Percentiles rank a stretch among this genome's conserved stretches.
Conservation (phyloP, 2,113 vertebrate genomes). For the Noturus placidus region DNA sequence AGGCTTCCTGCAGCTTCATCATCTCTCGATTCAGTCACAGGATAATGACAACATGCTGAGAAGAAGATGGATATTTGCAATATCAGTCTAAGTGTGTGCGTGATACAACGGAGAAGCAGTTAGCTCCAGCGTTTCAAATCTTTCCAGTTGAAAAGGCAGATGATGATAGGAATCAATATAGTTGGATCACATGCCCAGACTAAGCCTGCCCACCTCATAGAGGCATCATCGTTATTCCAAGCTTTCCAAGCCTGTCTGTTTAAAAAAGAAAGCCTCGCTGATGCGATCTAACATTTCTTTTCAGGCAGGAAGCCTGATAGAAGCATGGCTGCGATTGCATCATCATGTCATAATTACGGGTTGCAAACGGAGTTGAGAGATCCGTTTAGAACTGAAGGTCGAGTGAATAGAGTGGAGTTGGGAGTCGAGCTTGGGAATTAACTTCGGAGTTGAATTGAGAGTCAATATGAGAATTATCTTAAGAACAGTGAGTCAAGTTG, state of each 20-base stretch:
- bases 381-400: neutral
- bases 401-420: neutral
- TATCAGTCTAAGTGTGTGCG: neutral
- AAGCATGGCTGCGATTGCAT: neutral
- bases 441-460: no score
- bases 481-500: no score
- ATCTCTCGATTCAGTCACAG: conserved; percentile 22
- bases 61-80: conserved; percentile 32
- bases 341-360: neutral
- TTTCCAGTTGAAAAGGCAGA: conserved; percentile 12
- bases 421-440: neutral
- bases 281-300: neutral
- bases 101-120: neutral
- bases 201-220: neutral
- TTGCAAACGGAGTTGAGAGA: neutral
- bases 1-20: conserved; percentile 30
- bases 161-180: neutral
- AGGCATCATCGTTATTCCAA: neutral
- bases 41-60: conserved; percentile 32
- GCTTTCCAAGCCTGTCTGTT: neutral
- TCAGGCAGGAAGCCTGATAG: neutral
- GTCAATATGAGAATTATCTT: neutral
- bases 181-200: neutral
- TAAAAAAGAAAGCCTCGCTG: neutral
- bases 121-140: conserved; percentile 7